Evolutionary conservation across 64 coral and sea anemone species (phyloP), one percentile per base, ranked within the genome.

Genomic region (Montipora efflorescens): DNA sequence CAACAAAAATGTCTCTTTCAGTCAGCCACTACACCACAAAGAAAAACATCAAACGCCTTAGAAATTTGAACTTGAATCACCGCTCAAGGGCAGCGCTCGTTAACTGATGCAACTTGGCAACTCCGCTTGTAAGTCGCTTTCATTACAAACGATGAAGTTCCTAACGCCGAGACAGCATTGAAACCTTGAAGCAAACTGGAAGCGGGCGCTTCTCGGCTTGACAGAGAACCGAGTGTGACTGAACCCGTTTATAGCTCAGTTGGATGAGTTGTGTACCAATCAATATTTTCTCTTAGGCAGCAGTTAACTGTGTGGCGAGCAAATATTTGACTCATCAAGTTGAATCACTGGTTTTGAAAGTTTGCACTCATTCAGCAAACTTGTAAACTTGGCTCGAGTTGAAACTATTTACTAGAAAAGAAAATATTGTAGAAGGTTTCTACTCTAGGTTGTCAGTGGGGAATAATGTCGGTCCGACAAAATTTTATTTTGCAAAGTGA

Each of bases 311-410:
- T 88, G 47, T 84, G 95, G 71, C 96, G 87, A 78, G 96, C 96
- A 98, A 98, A 98, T 98, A 98, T 98, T 98, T 98, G 90, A 90
- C 84, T 90, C 89, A 95, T 95, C 90, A 95, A 89, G 83, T 79
- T 71, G 83, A 94, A 87, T 91, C 87, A 98, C 83, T 89, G 80
- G 83, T 68, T 88, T 49, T 51, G 48, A 51, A 52, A 94, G 82
- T 82, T 79, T 83, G 66, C 58, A 36, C 59, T 51, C 67, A 78
- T 79, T 61, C 36, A 36, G 96, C 89, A 95, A 98, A 98, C 96
- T 93, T 58, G 83, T 81, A 89, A 66, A 81, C 76, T 79, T 59
- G 25, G 87, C 49, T 45, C 43, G 87, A 59, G 25, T 59, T 45
- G 25, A 57, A 23, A 77, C 36, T 89, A 51, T 89, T 79, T 77